Conservation (phyloP, 1,140 invertebrate species). For the Diachasmimorpha longicaudata region DNA sequence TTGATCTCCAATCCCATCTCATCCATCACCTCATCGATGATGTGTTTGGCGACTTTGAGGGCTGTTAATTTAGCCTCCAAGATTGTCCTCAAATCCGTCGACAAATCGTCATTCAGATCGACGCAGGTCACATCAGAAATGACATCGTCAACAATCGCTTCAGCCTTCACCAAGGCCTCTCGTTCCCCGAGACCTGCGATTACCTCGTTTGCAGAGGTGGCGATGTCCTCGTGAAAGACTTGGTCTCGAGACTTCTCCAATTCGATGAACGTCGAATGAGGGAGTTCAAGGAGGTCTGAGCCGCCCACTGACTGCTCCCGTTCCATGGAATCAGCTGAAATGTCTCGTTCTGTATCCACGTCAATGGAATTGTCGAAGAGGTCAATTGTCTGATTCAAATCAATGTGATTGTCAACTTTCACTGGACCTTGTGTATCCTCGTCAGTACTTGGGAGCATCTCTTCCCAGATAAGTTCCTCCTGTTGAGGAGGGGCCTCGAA, state of each 20-base stretch:
- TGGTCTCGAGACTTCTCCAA: slow-evolving; percentile 41
- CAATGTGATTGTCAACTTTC: not conserved
- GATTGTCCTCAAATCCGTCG: slow-evolving; percentile 12
- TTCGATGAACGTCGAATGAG: slow-evolving; percentile 36
- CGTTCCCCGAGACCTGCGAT: slow-evolving; percentile 45
- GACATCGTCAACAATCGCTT: slow-evolving; percentile 45
- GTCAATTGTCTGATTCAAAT: slow-evolving; percentile 33
- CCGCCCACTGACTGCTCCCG: slow-evolving; percentile 34
- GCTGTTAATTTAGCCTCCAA: slow-evolving; percentile 30
- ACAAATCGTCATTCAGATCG: slow-evolving; percentile 19
- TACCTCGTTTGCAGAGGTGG: slow-evolving; percentile 49
- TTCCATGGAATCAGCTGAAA: not conserved
- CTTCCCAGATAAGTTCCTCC: slow-evolving; percentile 28
- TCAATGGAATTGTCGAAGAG: slow-evolving; percentile 33
- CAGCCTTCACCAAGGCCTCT: slow-evolving; percentile 36
- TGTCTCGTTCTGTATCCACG: not conserved
- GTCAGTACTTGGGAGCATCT: not conserved
- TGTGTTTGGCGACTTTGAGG: slow-evolving; percentile 33
- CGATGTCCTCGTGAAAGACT: slow-evolving; percentile 50
- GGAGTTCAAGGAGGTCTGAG: slow-evolving; percentile 46
- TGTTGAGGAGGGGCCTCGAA: not conserved
- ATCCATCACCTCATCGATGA: slow-evolving; percentile 25
- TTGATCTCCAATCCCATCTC: not conserved
- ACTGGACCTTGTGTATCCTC: not conserved
- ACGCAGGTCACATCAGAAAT: slow-evolving; percentile 32